These are phyloP conservation scores for Noturus placidus DNA, from an alignment of 2,113 vertebrate species.

Conservation along the genomic window DNA sequence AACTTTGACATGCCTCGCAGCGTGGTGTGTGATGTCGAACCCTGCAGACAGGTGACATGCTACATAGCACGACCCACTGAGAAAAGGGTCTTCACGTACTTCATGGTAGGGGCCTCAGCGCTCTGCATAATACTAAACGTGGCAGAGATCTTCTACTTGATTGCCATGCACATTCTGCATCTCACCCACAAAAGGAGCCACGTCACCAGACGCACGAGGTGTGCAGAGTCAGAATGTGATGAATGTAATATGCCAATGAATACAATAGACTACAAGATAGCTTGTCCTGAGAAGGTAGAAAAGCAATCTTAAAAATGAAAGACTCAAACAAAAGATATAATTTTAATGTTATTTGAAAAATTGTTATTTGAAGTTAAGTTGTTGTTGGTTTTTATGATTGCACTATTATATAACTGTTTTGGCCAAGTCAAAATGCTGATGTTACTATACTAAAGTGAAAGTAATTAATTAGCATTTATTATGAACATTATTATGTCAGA, in stretches of 20 bases:
- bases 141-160: slow-evolving; percentile 76
- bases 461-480: not conserved
- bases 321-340: not conserved
- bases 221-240: slow-evolving; percentile 27
- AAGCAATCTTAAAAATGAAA: slow-evolving; percentile 22
- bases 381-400: not conserved
- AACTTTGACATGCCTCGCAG: slow-evolving; percentile 74
- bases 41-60: slow-evolving; percentile 79
- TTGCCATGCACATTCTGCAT: slow-evolving; percentile 63
- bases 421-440: not conserved
- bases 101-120: slow-evolving; percentile 77
- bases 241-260: slow-evolving; percentile 12
- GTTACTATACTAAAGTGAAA: not conserved
- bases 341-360: not conserved
- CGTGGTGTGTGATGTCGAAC: slow-evolving; percentile 71
- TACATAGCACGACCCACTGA: slow-evolving; percentile 78
- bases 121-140: slow-evolving; percentile 78
- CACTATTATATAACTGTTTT: not conserved
- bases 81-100: slow-evolving; percentile 81
- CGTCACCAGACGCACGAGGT: slow-evolving; percentile 18
- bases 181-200: slow-evolving; percentile 43
- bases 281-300: slow-evolving; percentile 12
- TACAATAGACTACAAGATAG: slow-evolving; percentile 13
- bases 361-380: not conserved
- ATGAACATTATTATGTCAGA: not conserved